A percentile compares a stretch with the other conserved stretches of the same genome.
These are phyloP conservation scores for Temnothorax ravouxi DNA, from an alignment of 2,888 invertebrate genomes.

Conservation along the genomic window DNA sequence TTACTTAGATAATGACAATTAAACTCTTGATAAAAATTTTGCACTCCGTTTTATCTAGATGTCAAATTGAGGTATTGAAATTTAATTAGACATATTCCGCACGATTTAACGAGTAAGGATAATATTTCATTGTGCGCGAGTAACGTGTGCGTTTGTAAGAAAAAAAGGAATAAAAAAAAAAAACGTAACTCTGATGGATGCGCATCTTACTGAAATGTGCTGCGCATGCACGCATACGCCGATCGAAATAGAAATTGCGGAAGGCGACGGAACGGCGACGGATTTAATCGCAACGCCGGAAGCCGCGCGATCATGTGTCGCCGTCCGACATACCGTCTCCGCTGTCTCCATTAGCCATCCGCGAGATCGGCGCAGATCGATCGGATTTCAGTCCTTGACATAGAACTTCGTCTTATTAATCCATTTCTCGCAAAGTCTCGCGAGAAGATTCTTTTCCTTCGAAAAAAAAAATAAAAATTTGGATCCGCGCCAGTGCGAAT, in stretches of 20 bases:
- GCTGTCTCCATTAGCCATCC: slow-evolving; percentile 27
- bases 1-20: neutral
- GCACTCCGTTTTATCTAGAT: neutral
- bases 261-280: slow-evolving; percentile 44
- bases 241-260: slow-evolving; percentile 43
- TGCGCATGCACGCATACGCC: neutral
- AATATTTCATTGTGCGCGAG: neutral
- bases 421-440: neutral
- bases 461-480: slow-evolving; percentile 11
- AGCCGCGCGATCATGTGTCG: slow-evolving; percentile 39
- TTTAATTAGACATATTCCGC: neutral
- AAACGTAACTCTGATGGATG: neutral
- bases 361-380: slow-evolving; percentile 21
- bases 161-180: neutral
- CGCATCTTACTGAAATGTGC: neutral
- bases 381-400: slow-evolving; percentile 46
- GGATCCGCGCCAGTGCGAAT: slow-evolving; percentile 27
- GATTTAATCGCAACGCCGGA: slow-evolving; percentile 36
- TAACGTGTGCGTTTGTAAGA: neutral
- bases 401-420: slow-evolving; percentile 37
- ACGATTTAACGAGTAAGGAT: neutral
- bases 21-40: neutral
- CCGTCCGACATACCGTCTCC: slow-evolving; percentile 9
- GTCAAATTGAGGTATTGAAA: neutral
- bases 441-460: neutral